Base-by-base conservation (phyloP, 2,113 vertebrate genomes). In the Gnathonemus longibarbis region DNA sequence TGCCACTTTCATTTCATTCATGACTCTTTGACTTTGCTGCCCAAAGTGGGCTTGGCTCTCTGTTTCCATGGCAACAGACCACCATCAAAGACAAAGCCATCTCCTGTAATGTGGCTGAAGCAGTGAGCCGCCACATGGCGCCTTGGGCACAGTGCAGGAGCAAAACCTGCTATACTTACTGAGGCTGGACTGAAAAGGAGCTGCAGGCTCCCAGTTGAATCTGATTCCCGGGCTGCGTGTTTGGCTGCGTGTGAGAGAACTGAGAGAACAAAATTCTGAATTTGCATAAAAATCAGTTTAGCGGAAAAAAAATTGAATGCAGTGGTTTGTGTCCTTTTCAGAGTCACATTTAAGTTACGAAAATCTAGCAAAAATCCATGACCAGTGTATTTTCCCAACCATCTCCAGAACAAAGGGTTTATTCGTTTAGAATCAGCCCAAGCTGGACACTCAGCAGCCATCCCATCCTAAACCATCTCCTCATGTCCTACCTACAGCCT, bases 401-500 rank as follows among this genome's bases (percentile, higher is more conserved):
- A 77, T 39, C 70, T 39, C 15, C 70, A 39, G 70, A 39, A 31
- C 31, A 39, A 77, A 31, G 4, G 35, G 31, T 42, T 80, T 42
- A 42, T 80, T 39, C 5, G 8, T 80, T 39, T 42, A 39, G 13
- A 80, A 80, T 80, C 35, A 42, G 35, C 17, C 85, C 7, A 56
- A 53, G 10, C 10, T 35, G 9, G 27, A 53, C 50, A 6, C n/a
- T 27, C 50, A 87, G 15, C 17, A 35, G 84, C 46, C 48, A 27
- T 50, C 84, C 7, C 9, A 42, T 27, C 15, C 15, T n/a, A 21
- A 53, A 35, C 4, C n/a, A n/a, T 87, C 50, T 27, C 15, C 21
- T 19, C 42, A 17, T 1, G n/a, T 2, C 35, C 87, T 80, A 31
- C 46, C 49, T 1, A 27, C 84, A 99, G 98, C 98, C n/a, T 99